Evolutionary conservation across 2,888 invertebrate genomes (phyloP).

Genomic region (Nymphalis urticae): DNA sequence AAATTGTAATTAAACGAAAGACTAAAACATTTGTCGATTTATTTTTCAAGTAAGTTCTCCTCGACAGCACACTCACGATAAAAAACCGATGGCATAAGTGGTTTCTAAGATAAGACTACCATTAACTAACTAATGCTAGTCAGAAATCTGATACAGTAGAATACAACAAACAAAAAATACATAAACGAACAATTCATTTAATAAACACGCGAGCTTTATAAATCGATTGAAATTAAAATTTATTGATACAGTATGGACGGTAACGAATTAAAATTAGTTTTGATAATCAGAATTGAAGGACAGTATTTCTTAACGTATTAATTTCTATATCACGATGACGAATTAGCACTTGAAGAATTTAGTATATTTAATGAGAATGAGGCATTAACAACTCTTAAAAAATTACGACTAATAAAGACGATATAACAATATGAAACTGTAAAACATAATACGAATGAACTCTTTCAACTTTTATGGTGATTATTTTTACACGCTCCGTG

Average conservation of each 20-base stretch:
- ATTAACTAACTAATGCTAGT: neutral
- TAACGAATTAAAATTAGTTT: constrained; percentile 27
- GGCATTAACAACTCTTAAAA: no score
- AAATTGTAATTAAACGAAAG: no score
- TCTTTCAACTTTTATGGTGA: constrained; percentile 7
- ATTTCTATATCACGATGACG: constrained; percentile 1
- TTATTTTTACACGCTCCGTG: constrained; percentile 15
- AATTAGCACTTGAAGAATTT: neutral
- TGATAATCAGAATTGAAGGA: constrained; percentile 28
- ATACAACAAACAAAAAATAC: constrained; percentile 26
- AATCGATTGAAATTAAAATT: constrained; percentile 31
- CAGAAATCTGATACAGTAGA: constrained; percentile 11
- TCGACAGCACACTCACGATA: neutral
- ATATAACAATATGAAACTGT: no score
- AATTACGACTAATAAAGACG: no score
- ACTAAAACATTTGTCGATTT: no score
- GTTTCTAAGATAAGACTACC: constrained; percentile 1
- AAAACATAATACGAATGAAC: neutral
- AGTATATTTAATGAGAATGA: no score
- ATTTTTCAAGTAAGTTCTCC: constrained; percentile 1
- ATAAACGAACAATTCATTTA: constrained; percentile 21
- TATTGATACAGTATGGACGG: constrained; percentile 26
- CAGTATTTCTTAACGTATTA: constrained; percentile 5
- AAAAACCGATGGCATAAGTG: neutral
- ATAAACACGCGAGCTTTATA: constrained; percentile 28